A percentile compares a stretch with the other conserved stretches of the same genome.
Conservation (phyloP, 2,888 invertebrate genomes). For the Dugesia japonica region DNA sequence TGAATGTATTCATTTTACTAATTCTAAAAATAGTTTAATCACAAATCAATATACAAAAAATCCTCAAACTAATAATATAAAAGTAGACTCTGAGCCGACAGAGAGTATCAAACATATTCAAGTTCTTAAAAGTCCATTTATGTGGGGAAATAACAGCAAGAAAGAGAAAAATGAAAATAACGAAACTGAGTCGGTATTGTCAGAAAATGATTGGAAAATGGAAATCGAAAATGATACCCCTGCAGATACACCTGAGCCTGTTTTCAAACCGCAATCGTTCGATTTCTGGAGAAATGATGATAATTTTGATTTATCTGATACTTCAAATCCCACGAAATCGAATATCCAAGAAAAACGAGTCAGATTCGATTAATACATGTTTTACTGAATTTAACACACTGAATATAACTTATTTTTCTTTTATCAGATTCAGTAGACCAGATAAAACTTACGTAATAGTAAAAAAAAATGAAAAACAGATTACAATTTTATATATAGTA, state of each 20-base stretch:
- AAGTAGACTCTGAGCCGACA: background rate
- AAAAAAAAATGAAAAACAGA: no score
- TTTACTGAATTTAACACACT: no score
- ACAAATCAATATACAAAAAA: no score
- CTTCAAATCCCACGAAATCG: background rate
- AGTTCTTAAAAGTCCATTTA: background rate
- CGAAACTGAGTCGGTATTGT: background rate
- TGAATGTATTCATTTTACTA: no score
- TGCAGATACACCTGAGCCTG: background rate
- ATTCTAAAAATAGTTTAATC: no score
- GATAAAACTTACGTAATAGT: no score
- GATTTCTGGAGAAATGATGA: slow-evolving; percentile 1
- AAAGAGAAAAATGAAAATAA: background rate
- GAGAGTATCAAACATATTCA: background rate
- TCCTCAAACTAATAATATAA: no score
- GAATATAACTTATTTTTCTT: no score
- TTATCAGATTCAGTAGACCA: no score
- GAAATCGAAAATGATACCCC: background rate
- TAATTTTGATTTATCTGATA: background rate
- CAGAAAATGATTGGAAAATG: background rate
- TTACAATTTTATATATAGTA: no score
- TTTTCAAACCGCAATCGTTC: background rate
- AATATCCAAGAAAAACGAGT: background rate
- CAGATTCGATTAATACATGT: background rate
- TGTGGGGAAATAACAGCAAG: background rate